Base-by-base conservation (phyloP, 2,113 vertebrate species). In the Calypte anna region DNA sequence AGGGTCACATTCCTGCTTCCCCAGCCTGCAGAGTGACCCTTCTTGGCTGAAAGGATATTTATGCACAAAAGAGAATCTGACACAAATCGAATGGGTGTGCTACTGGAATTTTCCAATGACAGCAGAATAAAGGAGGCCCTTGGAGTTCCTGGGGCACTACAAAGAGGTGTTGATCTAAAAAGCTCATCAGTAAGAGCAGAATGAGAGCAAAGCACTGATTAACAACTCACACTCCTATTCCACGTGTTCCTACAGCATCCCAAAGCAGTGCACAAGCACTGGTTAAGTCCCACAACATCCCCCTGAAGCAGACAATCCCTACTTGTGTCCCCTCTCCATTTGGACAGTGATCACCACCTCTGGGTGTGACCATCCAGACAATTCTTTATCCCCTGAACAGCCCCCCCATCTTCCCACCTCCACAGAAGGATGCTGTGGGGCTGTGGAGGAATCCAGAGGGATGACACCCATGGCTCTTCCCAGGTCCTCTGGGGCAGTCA, bases 261-360 rank as follows among this genome's bases (percentile, higher is more conserved):
- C 67, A 86, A 88, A 96, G 82, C 87, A 95, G 90, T 94, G 90
- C 83, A 85, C 85, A 94, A 95, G 91, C 88, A 86, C 16, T 79
- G 59, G 86, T 89, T 70, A 91, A 88, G 64, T 46, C 57, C 86
- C 73, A 75, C 3, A 6, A 67, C 76, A 75, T 63, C n/a, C 22
- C 68, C 73, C 53, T 68, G 68, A 57, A 91, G 53, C 72, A 86
- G 80, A 63, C 44, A 74, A 54, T 72, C 61, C 40, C 40, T 38
- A 38, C 11, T 40, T 40, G 40, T 40, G 40, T 10, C 40, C 40
- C 40, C 10, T 40, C 40, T 40, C 10, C 40, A 40, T 12, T 11
- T 40, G 40, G 40, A 40, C 40, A 40, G 40, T 40, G 40, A 40
- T 40, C 40, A 40, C 40, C 40, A 40, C 40, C 40, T 40, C 40